These are phyloP conservation scores for Melolontha melolontha DNA, from an alignment of 2,888 invertebrate genomes.

Conservation along the genomic window DNA sequence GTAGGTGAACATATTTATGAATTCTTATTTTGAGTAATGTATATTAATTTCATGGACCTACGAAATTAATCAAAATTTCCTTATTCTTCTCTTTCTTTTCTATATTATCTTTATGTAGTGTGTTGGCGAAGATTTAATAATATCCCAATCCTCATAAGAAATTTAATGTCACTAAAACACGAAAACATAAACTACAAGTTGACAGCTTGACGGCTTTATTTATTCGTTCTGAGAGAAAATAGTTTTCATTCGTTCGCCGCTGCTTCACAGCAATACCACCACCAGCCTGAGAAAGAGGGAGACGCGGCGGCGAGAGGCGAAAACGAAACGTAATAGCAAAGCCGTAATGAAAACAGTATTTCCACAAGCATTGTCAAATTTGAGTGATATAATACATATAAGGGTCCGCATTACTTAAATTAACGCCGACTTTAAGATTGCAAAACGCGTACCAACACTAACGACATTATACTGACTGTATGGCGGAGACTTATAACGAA, in stretches of 20 bases:
- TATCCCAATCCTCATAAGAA: constrained; percentile 5
- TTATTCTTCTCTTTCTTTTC: no score
- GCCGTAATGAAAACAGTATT: constrained; percentile 6
- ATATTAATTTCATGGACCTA: no score
- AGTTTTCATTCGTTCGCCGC: constrained; percentile 11
- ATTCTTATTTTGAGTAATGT: no score
- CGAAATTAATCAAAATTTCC: no score
- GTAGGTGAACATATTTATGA: no score
- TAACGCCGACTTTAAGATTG: constrained; percentile 25
- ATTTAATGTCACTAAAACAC: constrained; percentile 22
- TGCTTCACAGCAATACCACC: background rate
- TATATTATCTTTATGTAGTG: no score
- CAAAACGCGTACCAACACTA: constrained; percentile 4
- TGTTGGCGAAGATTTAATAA: no score
- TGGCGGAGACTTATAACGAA: no score
- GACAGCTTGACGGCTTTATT: constrained; percentile 21
- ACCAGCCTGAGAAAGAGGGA: background rate
- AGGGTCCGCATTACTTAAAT: constrained; percentile 2
- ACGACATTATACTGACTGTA: no score
- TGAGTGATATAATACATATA: constrained; percentile 12
- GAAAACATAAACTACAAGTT: constrained; percentile 19
- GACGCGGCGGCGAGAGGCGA: no score
- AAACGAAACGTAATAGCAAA: no score
- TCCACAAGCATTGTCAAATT: constrained; percentile 19
- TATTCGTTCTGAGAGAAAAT: constrained; percentile 7